phyloP scores from a whole-genome alignment of 2,797 vertebrate genomes.

The Loris lydekkerianus region DNA sequence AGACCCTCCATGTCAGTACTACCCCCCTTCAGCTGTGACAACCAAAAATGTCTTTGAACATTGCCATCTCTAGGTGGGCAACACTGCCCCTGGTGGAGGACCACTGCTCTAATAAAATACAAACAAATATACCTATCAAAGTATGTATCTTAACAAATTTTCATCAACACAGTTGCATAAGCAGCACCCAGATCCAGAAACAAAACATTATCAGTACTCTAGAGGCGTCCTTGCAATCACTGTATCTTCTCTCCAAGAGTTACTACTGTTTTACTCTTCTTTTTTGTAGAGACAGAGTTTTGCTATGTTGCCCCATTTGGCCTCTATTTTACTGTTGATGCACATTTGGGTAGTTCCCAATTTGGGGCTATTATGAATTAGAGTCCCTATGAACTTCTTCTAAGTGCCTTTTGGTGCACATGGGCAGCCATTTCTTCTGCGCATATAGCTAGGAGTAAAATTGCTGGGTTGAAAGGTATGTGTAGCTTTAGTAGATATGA shows the following conservation, averaged over 20 bases:
- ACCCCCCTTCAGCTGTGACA: not conserved
- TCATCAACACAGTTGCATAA: not conserved
- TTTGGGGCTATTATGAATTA: not conserved
- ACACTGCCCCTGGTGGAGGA: not conserved
- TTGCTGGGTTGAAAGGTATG: not conserved
- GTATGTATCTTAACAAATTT: not conserved
- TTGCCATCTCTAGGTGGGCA: not conserved
- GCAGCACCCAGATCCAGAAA: not conserved
- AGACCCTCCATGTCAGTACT: not conserved
- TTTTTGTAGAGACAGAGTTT: not conserved
- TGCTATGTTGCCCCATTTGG: not conserved
- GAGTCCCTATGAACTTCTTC: not conserved
- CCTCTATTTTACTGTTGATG: not conserved
- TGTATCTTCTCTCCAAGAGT: not conserved
- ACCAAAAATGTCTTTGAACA: constrained; percentile 25
- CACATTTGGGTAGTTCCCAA: not conserved
- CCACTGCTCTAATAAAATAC: not conserved
- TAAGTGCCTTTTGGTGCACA: not conserved
- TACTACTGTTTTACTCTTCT: not conserved
- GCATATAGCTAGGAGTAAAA: not conserved
- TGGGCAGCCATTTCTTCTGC: not conserved
- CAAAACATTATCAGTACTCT: not conserved
- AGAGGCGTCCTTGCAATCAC: not conserved
- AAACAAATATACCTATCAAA: not conserved
- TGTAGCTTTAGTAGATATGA: not conserved